Evolutionary conservation across 2,797 vertebrate genomes (phyloP).

Genomic region (Melanitta fusca): DNA sequence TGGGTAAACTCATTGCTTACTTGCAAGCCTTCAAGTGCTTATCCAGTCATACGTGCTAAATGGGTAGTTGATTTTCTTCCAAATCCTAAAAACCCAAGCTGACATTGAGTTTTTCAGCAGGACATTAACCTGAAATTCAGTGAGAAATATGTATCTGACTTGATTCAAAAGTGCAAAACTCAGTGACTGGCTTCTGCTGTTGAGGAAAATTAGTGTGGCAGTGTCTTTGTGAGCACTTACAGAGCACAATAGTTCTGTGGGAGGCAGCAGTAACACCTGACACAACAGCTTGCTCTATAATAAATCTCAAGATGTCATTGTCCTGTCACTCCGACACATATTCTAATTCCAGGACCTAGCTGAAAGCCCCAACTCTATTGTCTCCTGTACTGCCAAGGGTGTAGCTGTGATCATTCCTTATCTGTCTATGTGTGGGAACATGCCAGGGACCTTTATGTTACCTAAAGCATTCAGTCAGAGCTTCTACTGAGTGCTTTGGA

Average conservation of each 20-base stretch:
- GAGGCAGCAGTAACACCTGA: not conserved
- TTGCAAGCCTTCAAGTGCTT: not conserved
- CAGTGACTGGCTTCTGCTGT: not conserved
- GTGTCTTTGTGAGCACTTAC: not conserved
- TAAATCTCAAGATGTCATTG: not conserved
- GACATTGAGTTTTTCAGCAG: not conserved
- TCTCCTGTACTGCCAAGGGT: not conserved
- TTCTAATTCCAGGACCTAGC: not conserved
- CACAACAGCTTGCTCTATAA: not conserved
- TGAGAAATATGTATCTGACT: not conserved
- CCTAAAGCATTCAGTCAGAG: not conserved
- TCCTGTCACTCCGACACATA: not conserved
- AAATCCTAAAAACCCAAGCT: not conserved
- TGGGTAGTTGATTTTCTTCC: not conserved
- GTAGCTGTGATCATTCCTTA: not conserved
- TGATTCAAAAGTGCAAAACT: not conserved
- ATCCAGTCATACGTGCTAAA: not conserved
- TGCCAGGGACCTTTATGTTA: not conserved
- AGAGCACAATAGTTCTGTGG: not conserved
- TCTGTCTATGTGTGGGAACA: not conserved
- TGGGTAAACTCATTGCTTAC: not conserved
- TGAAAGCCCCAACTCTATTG: not conserved
- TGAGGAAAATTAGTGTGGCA: not conserved
- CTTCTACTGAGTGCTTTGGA: slow-evolving; percentile 5
- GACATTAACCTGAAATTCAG: not conserved